Evolutionary conservation across 2,113 vertebrate species (phyloP), one percentile per base, ranked within the genome.

Genomic region (Odocoileus hemionus): DNA sequence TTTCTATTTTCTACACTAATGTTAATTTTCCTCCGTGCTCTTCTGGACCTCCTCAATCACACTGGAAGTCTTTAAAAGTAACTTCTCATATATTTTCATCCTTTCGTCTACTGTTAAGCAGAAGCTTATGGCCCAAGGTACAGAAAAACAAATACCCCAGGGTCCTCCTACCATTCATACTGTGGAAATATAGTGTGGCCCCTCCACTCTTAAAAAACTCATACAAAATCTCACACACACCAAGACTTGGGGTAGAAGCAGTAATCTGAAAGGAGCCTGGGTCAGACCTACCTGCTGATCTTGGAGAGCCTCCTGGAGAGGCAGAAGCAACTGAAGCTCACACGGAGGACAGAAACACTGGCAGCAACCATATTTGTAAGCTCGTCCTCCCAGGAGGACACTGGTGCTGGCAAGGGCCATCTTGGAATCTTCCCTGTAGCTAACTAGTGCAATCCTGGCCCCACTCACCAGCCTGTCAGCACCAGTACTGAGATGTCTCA

Each of bases 361-460:
- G 47, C 30, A 33, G 47, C 47, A n/a, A 11, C 17, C 30, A 13
- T 80, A 50, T 50, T 4, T 52, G 30, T 30, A 33, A 33, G 17
- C 30, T 80, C 0, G 0, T 21, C 10, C 16, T 33, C 30, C 28
- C 78, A n/a, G 2, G 2, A 2, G 28, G 45, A n/a, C 30, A 21
- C 47, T 33, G 10, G 30, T 12, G 17, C 78, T 33, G 30, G 78
- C 45, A 52, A n/a, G 10, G 7, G 30, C 47, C 47, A n/a, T n/a
- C 21, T 21, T 80, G 30, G 30, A 80, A 80, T 52, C 30, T 50
- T 52, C 9, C 47, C 78, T 52, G 16, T 33, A 33, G 28, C 16
- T 33, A 21, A 52, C 3, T 50, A 52, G 1, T 80, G 5, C 47
- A 28, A 47, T 47, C 30, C 45, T 21, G 47, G 9, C 8, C 78